phyloP scores from a whole-genome alignment of 2,797 vertebrate species.

The Enteromius mattozi region DNA sequence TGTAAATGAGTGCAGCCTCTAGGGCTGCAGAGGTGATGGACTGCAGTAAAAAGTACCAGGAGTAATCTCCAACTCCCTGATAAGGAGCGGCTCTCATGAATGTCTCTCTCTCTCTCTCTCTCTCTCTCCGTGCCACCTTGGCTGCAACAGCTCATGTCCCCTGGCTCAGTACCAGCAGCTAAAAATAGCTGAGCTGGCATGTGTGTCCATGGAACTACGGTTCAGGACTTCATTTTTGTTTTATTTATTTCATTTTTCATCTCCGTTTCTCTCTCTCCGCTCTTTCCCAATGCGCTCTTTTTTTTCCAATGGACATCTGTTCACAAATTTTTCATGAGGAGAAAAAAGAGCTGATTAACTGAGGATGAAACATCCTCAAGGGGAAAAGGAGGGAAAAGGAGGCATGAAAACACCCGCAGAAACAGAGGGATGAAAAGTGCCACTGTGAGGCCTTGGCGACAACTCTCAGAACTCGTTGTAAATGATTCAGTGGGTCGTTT shows the following conservation, averaged over 20 bases:
- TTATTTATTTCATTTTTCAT: constrained; percentile 58
- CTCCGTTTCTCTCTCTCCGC: neutral
- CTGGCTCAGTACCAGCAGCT: constrained; percentile 39
- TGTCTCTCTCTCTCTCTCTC: constrained; percentile 31
- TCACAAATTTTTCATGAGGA: constrained; percentile 54
- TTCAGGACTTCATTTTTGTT: constrained; percentile 52
- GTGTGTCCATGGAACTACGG: constrained; percentile 56
- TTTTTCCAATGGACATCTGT: constrained; percentile 63
- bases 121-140: constrained; percentile 33
- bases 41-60: constrained; percentile 61
- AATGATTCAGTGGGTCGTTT: constrained; percentile 4
- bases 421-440: constrained; percentile 11
- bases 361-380: constrained; percentile 34
- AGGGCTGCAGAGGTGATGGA: constrained; percentile 62
- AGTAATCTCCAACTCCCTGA: constrained; percentile 68
- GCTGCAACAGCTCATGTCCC: constrained; percentile 17
- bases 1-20: constrained; percentile 71
- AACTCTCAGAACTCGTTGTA: neutral
- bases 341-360: constrained; percentile 50
- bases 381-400: constrained; percentile 22
- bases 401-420: constrained; percentile 18
- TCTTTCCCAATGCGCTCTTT: neutral
- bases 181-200: constrained; percentile 61
- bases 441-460: neutral
- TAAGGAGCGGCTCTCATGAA: constrained; percentile 53